Base-by-base conservation (phyloP, 2,888 invertebrate genomes). In the Incurvaria masculella region DNA sequence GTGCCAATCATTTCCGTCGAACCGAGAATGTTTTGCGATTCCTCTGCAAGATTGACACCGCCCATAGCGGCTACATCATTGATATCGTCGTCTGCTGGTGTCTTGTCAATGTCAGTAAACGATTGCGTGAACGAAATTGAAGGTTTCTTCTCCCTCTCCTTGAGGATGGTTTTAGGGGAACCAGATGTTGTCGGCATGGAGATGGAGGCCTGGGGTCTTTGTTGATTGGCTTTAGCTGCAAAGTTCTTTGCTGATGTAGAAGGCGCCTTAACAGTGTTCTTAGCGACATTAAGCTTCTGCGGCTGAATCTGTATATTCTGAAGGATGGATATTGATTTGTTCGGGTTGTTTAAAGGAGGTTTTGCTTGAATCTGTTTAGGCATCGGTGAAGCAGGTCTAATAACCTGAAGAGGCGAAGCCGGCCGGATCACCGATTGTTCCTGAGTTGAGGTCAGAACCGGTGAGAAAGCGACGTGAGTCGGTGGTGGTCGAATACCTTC, bases 11-110 rank as follows among this genome's bases (percentile, higher is more conserved):
- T 86, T 61, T 94, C 93, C 2, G 93, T 91, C 16, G 92, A 88
- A 14, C 94, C 94, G 51, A 97, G 81, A 62, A 97, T 97, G 68
- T 94, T 87, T 68, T 95, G 95, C 33, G 92, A 90, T 72, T 98
- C 97, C 72, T 98, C 97, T 1, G 92, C 91, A 60, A 98, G 81
- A 76, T 98, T 98, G 48, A 98, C 97, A 45, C 97, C 97, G 53
- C 97, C 97, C 97, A 98, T 97, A 10, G 97, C 96, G 23, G 97
- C 97, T 14, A 98, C 97, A 76, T 98, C 97, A 64, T 97, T 98
- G 61, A 97, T 96, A 68, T 98, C 97, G 66, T 97, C 97, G 62
- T 96, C 95, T 41, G 92, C 94, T 52, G 83, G 82, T 74, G 74
- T 81, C 65, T 75, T 81, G 66, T 78, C 81, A 17, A 41, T 41